Percentiles rank a stretch among this genome's conserved stretches.
Evolutionary conservation across 2,888 invertebrate genomes (phyloP).

Genomic region (Dryococelus australis): DNA sequence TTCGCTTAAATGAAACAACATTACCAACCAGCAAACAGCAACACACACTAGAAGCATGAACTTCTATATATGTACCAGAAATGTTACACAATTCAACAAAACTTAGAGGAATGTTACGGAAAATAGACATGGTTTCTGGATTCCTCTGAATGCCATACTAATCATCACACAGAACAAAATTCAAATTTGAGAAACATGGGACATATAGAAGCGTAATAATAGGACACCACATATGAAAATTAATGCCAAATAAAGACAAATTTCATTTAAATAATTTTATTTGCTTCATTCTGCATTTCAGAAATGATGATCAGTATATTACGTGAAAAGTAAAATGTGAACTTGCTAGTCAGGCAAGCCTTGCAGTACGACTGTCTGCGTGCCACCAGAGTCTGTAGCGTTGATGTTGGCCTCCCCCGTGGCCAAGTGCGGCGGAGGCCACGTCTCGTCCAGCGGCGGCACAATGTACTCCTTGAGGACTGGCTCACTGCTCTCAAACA

Average conservation of each 20-base stretch:
- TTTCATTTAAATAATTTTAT: background rate
- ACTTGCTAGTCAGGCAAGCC: background rate
- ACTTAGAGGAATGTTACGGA: too few relatives aligned
- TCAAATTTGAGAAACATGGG: background rate
- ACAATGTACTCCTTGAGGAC: conserved; percentile 39
- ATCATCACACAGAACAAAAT: too few relatives aligned
- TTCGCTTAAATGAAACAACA: too few relatives aligned
- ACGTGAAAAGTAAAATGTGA: background rate
- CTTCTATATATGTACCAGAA: too few relatives aligned
- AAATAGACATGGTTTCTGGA: too few relatives aligned
- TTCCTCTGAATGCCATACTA: too few relatives aligned
- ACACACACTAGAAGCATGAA: too few relatives aligned
- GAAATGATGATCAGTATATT: too few relatives aligned
- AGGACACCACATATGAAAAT: background rate
- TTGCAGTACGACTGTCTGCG: conserved; percentile 54
- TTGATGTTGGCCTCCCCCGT: conserved; percentile 57
- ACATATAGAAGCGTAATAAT: background rate
- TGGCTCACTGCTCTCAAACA: conserved; percentile 30
- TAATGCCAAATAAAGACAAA: background rate
- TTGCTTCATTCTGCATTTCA: background rate
- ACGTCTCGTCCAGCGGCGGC: conserved; percentile 44
- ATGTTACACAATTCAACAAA: too few relatives aligned
- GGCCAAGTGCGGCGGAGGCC: conserved; percentile 40
- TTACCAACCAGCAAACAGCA: too few relatives aligned
- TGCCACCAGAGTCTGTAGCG: conserved; percentile 56